Conservation (phyloP, 2,888 invertebrate species). For the Rhimphoctona megacephalus region DNA sequence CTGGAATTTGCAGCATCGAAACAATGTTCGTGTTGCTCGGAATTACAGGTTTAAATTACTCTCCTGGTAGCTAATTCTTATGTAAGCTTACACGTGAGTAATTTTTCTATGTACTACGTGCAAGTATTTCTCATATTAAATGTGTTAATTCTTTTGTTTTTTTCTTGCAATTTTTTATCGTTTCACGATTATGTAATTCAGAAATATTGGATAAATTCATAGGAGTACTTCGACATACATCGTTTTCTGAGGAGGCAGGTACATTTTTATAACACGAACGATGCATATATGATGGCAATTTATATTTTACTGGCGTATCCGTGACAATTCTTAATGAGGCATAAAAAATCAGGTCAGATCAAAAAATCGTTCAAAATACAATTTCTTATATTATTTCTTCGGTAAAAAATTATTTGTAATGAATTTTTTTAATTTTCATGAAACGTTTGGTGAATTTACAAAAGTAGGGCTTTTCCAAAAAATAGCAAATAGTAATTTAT, state of each 20-base stretch:
- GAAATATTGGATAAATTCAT: conserved; percentile 3
- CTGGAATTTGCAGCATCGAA: not conserved
- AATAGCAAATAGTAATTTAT: too few species aligned
- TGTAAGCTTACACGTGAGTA: conserved; percentile 5
- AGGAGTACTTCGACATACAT: not conserved
- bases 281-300: conserved; percentile 15
- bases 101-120: not conserved
- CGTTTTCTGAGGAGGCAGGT: conserved; percentile 4
- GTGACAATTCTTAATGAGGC: conserved; percentile 1
- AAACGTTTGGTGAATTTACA: not conserved
- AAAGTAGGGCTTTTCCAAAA: too few species aligned
- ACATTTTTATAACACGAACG: conserved; percentile 31
- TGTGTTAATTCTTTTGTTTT: not conserved
- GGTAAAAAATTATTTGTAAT: not conserved
- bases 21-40: not conserved
- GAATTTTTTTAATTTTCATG: not conserved
- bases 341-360: conserved; percentile 13
- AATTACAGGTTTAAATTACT: not conserved
- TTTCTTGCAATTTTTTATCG: conserved; percentile 13
- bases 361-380: not conserved
- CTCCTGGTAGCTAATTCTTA: not conserved
- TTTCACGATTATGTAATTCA: conserved; percentile 46
- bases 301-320: conserved; percentile 18
- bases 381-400: not conserved
- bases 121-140: not conserved